These are phyloP conservation scores for Carposina sasakii DNA, from an alignment of 1,140 invertebrate species.

Conservation along the genomic window DNA sequence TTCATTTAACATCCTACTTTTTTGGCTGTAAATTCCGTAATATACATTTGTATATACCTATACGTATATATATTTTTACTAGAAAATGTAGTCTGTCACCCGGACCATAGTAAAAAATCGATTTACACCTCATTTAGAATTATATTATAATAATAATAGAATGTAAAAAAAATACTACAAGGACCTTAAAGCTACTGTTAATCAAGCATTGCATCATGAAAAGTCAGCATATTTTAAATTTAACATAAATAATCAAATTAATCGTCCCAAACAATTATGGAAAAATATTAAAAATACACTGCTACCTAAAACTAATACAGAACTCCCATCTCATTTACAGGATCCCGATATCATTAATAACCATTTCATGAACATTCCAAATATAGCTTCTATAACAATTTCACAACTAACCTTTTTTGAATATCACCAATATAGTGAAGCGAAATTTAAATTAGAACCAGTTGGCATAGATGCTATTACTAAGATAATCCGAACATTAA, in stretches of 20 bases:
- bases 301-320: not conserved
- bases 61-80: no score
- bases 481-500: not conserved
- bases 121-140: no score
- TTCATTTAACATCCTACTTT: no score
- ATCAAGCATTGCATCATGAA: not conserved
- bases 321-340: not conserved
- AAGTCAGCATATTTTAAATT: slow-evolving; percentile 7
- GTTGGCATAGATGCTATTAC: not conserved
- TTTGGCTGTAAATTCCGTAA: no score
- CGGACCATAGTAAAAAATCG: no score
- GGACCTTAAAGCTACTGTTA: not conserved
- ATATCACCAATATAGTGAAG: not conserved
- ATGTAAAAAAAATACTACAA: slow-evolving; percentile 5
- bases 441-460: not conserved
- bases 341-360: not conserved
- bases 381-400: not conserved
- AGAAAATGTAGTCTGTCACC: no score
- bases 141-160: not conserved
- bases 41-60: no score
- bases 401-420: not conserved
- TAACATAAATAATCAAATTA: slow-evolving; percentile 1
- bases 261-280: slow-evolving; percentile 6
- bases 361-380: not conserved
- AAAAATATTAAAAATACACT: slow-evolving; percentile 3